Evolutionary conservation across 2,113 vertebrate genomes (phyloP).

Genomic region (Ia io): DNA sequence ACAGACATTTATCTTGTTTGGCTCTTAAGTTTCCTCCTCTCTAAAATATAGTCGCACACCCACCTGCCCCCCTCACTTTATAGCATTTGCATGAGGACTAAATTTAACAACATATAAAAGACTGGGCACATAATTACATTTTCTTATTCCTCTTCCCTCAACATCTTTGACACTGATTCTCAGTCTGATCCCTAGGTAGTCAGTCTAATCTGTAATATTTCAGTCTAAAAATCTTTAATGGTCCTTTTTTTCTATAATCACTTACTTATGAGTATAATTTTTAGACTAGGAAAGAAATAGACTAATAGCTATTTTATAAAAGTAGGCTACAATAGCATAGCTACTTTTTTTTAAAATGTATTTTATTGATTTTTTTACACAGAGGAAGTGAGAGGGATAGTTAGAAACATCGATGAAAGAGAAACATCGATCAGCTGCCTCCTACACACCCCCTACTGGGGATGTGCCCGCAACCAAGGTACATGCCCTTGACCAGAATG

Average conservation of each 20-base stretch:
- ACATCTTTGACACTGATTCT: not conserved
- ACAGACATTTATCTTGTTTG: not conserved
- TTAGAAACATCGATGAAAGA: too few relatives aligned
- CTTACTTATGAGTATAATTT: not conserved
- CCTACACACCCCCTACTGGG: too few relatives aligned
- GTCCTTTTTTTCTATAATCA: not conserved
- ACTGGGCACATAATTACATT: not conserved
- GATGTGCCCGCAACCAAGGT: too few relatives aligned
- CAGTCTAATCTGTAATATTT: not conserved
- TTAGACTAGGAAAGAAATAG: not conserved
- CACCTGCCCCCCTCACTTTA: not conserved
- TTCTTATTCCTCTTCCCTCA: slow-evolving; percentile 18
- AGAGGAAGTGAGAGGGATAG: too few relatives aligned
- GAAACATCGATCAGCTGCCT: too few relatives aligned
- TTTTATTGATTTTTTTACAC: too few relatives aligned
- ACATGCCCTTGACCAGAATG: too few relatives aligned
- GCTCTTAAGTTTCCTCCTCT: not conserved
- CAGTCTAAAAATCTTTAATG: not conserved
- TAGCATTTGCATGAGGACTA: not conserved
- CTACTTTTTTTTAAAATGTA: too few relatives aligned
- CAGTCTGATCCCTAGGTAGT: not conserved
- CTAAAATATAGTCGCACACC: not conserved
- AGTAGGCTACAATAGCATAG: too few relatives aligned
- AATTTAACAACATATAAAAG: not conserved
- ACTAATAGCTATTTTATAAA: not conserved